Percentiles rank a stretch among this genome's conserved stretches.
Conservation (phyloP, 2,888 invertebrate species). For the Xanthia icteritia region DNA sequence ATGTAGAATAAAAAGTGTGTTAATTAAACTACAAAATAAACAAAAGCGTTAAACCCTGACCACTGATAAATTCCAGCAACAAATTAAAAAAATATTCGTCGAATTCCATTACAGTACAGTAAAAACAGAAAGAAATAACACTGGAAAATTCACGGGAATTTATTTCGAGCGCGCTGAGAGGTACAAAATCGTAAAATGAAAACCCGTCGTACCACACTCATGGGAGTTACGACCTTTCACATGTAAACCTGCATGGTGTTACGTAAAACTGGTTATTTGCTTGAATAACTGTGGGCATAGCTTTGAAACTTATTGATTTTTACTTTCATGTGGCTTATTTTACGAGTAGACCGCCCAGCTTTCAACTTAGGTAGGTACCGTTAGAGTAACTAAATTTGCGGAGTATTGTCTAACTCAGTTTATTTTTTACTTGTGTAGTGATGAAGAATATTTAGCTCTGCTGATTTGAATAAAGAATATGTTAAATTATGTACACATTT, state of each 20-base stretch:
- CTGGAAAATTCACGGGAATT: constrained; percentile 40
- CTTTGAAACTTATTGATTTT: constrained; percentile 34
- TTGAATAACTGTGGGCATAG: constrained; percentile 23
- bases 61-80: constrained; percentile 4
- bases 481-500: neutral
- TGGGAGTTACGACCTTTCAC: constrained; percentile 51
- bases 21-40: constrained; percentile 3
- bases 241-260: constrained; percentile 39
- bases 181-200: constrained; percentile 31
- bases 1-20: neutral
- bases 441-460: neutral
- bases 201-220: constrained; percentile 18
- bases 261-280: constrained; percentile 37
- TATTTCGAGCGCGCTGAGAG: constrained; percentile 19
- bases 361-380: neutral
- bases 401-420: neutral
- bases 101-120: constrained; percentile 5
- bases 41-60: neutral
- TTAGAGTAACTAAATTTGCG: neutral
- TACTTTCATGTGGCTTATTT: constrained; percentile 22
- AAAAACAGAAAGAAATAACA: constrained; percentile 29
- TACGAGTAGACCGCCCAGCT: neutral
- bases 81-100: constrained; percentile 9
- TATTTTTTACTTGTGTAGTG: neutral
- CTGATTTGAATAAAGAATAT: neutral